Evolutionary conservation across 2,113 vertebrate genomes (phyloP).

Genomic region (Brachypteracias leptosomus): DNA sequence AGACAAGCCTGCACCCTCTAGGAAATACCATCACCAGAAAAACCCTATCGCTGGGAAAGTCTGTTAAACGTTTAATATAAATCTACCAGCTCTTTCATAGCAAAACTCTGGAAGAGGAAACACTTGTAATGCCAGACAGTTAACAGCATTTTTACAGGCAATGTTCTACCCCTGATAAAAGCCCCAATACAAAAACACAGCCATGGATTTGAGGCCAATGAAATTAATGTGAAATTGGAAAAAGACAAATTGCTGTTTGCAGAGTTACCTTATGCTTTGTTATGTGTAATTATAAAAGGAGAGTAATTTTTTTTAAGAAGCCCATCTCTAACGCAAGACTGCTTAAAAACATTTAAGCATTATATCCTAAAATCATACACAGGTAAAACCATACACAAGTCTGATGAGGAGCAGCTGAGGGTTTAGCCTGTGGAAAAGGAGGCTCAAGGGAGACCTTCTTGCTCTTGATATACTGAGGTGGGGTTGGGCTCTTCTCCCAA

Average conservation of each 20-base stretch:
- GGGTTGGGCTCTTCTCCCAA: not conserved
- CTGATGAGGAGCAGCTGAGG: not conserved
- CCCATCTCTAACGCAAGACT: not conserved
- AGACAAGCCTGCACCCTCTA: not conserved
- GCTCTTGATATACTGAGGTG: not conserved
- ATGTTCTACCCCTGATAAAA: not conserved
- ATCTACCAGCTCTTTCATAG: not conserved
- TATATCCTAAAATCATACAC: not conserved
- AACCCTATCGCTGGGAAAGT: not conserved
- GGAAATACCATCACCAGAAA: not conserved
- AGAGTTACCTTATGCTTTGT: constrained; percentile 9
- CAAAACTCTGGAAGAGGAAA: not conserved
- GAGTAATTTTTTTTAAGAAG: not conserved
- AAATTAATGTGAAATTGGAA: not conserved
- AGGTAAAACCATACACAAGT: not conserved
- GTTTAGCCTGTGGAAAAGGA: not conserved
- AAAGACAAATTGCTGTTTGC: not conserved
- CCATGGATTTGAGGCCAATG: not conserved
- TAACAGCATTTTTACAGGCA: not conserved
- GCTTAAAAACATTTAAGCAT: not conserved
- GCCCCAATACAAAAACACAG: not conserved
- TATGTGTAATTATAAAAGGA: not conserved
- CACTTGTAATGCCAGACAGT: not conserved
- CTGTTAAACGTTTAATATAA: not conserved
- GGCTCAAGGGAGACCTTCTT: not conserved